A percentile compares a stretch with the other conserved stretches of the same genome.
phyloP scores from a whole-genome alignment of 1,140 invertebrate genomes.

The Cotesia glomerata region DNA sequence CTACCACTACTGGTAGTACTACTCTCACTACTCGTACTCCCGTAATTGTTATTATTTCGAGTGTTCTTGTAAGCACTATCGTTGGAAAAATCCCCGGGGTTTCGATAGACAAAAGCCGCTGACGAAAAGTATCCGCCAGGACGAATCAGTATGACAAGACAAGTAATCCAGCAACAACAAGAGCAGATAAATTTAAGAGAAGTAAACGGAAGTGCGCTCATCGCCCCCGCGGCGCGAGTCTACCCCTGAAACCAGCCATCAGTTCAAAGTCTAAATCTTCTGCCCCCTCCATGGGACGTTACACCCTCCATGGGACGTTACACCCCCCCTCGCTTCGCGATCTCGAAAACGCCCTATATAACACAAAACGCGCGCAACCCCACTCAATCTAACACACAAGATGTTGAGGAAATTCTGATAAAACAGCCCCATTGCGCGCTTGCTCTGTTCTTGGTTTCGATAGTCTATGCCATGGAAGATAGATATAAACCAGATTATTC shows the following conservation, averaged over 20 bases:
- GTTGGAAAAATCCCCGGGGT: not conserved
- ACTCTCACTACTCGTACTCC: too few species aligned
- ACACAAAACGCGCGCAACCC: slow-evolving; percentile 17
- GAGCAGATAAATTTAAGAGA: slow-evolving; percentile 57
- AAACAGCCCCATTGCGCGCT: not conserved
- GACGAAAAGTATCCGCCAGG: slow-evolving; percentile 28
- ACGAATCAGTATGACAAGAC: slow-evolving; percentile 50
- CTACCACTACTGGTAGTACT: too few species aligned
- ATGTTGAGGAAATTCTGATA: not conserved
- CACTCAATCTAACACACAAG: slow-evolving; percentile 19
- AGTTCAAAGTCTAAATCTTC: slow-evolving; percentile 61
- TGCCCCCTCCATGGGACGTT: slow-evolving; percentile 40
- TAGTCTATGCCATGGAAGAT: slow-evolving; percentile 4
- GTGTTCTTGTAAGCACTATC: too few species aligned
- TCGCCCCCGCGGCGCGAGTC: slow-evolving; percentile 63
- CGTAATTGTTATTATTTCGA: too few species aligned
- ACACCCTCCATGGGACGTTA: slow-evolving; percentile 27
- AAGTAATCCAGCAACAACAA: slow-evolving; percentile 52
- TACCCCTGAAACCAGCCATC: slow-evolving; percentile 62
- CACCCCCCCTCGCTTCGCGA: not conserved
- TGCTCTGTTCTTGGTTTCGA: not conserved
- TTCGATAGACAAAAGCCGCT: not conserved
- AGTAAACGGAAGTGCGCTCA: slow-evolving; percentile 60
- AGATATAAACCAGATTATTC: too few species aligned
- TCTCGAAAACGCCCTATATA: slow-evolving; percentile 35